Evolutionary conservation across 2,797 vertebrate genomes (phyloP).

Genomic region (Toxotes lorentzi): DNA sequence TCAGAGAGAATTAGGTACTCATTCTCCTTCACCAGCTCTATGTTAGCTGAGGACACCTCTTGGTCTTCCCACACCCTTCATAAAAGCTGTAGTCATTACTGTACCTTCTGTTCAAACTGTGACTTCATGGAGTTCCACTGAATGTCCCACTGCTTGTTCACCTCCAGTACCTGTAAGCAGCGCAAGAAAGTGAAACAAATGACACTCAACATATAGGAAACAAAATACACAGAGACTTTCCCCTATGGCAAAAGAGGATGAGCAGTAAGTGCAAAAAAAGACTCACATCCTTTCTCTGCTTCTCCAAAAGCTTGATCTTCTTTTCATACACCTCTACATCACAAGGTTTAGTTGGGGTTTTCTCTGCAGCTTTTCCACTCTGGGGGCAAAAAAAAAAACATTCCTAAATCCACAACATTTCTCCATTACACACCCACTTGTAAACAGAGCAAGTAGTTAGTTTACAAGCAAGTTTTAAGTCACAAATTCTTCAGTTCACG

Average conservation of each 20-base stretch:
- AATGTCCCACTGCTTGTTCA: conserved; percentile 99
- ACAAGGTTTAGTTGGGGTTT: conserved; percentile 84
- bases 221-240: conserved; percentile 69
- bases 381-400: conserved; percentile 67
- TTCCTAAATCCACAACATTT: conserved; percentile 57
- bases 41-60: conserved; percentile 12
- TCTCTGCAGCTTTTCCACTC: conserved; percentile 85
- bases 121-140: conserved; percentile 98
- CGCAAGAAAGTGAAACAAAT: conserved; percentile 60
- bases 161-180: conserved; percentile 92
- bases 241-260: conserved; percentile 72
- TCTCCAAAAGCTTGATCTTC: conserved; percentile 98
- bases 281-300: conserved; percentile 97
- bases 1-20: conserved; percentile 2
- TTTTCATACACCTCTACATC: conserved; percentile 90
- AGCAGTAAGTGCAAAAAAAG: conserved; percentile 27
- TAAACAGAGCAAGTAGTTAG: no score
- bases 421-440: conserved; percentile 11
- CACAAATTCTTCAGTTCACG: not conserved
- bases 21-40: conserved; percentile 7
- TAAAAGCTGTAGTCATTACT: conserved; percentile 66
- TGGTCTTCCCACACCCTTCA: conserved; percentile 63
- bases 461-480: conserved; percentile 1
- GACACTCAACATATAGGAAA: conserved; percentile 65
- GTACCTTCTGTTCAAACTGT: conserved; percentile 99